phyloP scores from a whole-genome alignment of 2,113 vertebrate genomes.

The Pseudonaja textilis region DNA sequence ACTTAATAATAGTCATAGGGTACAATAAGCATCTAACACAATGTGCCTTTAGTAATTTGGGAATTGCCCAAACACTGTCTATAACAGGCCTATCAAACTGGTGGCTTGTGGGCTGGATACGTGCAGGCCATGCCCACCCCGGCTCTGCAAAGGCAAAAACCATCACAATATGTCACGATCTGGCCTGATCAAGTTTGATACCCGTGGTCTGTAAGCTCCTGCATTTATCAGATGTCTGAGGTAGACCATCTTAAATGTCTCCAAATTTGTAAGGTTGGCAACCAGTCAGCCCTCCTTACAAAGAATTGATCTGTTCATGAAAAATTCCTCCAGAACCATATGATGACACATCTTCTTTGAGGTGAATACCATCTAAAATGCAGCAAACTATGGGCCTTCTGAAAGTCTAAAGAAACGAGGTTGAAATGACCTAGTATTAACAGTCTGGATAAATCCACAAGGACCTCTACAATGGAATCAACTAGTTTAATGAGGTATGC shows the following conservation, averaged over 20 bases:
- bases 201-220: neutral
- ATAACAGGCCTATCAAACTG: neutral
- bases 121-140: too few relatives aligned
- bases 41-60: neutral
- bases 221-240: neutral
- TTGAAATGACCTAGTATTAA: neutral
- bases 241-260: neutral
- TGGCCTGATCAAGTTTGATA: too few relatives aligned
- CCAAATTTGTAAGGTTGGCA: neutral
- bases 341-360: neutral
- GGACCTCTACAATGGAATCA: neutral
- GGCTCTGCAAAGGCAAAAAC: too few relatives aligned
- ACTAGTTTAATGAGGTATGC: neutral
- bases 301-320: neutral
- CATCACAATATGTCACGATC: too few relatives aligned
- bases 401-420: neutral
- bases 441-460: neutral
- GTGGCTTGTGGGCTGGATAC: too few relatives aligned
- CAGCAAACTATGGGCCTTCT: neutral
- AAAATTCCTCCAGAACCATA: neutral
- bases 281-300: neutral
- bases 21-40: neutral
- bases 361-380: neutral
- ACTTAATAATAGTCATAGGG: too few relatives aligned
- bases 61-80: neutral